phyloP scores from a whole-genome alignment of 2,888 invertebrate genomes.

The Eurytoma adleriae region DNA sequence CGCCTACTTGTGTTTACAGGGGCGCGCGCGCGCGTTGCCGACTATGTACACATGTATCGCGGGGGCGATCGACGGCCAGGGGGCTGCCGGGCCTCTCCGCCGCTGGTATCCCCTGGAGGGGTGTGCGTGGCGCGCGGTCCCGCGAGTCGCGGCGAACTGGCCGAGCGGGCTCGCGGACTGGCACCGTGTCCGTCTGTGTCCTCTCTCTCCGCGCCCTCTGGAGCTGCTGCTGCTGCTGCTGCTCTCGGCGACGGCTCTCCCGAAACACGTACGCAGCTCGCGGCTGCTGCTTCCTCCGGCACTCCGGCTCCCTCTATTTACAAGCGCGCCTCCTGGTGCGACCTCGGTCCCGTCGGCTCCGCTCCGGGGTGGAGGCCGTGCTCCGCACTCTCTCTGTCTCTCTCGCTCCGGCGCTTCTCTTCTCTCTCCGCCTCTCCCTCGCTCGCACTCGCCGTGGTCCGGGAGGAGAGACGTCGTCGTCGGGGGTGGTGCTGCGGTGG shows the following conservation, averaged over 20 bases:
- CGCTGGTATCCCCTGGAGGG: not conserved
- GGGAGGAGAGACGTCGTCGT: no score
- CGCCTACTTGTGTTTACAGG: not conserved
- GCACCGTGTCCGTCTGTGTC: conserved; percentile 66
- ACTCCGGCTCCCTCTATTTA: not conserved
- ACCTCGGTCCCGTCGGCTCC: not conserved
- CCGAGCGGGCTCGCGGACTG: conserved; percentile 59
- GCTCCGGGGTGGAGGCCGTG: conserved; percentile 11
- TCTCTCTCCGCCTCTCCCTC: conserved; percentile 1
- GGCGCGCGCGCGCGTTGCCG: not conserved
- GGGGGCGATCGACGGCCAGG: no score
- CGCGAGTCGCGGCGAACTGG: not conserved
- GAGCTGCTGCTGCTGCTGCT: conserved; percentile 27
- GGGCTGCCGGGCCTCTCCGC: not conserved
- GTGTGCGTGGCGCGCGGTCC: not conserved
- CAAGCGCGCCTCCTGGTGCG: not conserved
- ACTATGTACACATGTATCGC: conserved; percentile 1
- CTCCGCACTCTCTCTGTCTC: conserved; percentile 10
- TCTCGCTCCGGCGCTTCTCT: not conserved
- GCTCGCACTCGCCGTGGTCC: not conserved
- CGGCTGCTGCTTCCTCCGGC: conserved; percentile 1
- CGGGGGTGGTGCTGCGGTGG: no score
- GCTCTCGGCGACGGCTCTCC: not conserved
- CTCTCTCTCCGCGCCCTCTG: conserved; percentile 46
- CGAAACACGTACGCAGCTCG: conserved; percentile 11